phyloP scores from a whole-genome alignment of 2,797 vertebrate genomes.

The Nothura maculosa region DNA sequence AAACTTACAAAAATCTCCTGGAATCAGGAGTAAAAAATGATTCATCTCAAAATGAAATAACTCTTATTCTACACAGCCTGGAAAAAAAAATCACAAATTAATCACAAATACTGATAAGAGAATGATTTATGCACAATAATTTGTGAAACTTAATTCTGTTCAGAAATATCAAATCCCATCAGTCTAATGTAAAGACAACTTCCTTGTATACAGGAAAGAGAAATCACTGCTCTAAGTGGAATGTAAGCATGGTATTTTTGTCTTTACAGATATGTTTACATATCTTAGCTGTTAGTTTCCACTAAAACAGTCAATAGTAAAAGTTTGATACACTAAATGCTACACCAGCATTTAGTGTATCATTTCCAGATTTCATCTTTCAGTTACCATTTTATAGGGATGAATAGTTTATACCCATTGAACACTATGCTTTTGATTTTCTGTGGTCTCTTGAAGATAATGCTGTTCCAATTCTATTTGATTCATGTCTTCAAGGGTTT shows the following conservation, averaged over 20 bases:
- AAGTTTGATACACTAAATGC: background rate
- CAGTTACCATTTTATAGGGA: background rate
- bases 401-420: background rate
- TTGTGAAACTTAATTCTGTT: background rate
- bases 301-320: background rate
- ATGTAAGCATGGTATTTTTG: background rate
- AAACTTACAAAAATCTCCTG: background rate
- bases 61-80: background rate
- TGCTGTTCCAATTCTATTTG: background rate
- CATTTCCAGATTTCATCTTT: background rate
- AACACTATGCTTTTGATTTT: background rate
- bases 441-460: constrained; percentile 3
- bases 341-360: background rate
- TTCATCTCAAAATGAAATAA: no score
- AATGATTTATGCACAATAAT: background rate
- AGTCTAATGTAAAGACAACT: background rate
- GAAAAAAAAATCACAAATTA: background rate
- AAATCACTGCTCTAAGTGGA: background rate
- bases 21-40: no score
- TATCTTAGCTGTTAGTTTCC: background rate
- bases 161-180: background rate
- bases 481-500: background rate
- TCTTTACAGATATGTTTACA: background rate
- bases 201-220: background rate
- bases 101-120: background rate